phyloP scores from a whole-genome alignment of 2,113 vertebrate species.

The Proteles cristata region DNA sequence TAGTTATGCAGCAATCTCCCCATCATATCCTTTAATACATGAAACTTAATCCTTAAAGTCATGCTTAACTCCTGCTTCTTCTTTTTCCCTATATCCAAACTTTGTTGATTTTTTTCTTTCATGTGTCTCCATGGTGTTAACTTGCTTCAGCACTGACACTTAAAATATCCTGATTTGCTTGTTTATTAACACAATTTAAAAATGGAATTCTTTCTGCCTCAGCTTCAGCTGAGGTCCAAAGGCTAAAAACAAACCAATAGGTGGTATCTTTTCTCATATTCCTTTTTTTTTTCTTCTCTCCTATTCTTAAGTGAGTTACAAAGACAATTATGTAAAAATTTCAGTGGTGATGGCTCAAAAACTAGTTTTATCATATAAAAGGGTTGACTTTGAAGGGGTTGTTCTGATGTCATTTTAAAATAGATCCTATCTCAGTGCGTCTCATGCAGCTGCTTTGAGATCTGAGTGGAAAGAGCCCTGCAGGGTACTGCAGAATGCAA shows the following conservation, averaged over 20 bases:
- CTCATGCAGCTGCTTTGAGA: not conserved
- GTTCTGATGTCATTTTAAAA: not conserved
- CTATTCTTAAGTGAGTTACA: not conserved
- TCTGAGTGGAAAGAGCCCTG: not conserved
- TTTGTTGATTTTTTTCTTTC: not conserved
- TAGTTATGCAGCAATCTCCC: not conserved
- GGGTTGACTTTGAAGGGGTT: not conserved
- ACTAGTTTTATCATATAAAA: not conserved
- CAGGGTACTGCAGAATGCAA: not conserved
- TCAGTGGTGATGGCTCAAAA: not conserved
- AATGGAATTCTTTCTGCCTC: constrained; percentile 3
- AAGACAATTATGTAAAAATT: not conserved
- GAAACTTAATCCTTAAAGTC: not conserved
- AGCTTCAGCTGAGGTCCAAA: not conserved
- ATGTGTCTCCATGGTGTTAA: not conserved
- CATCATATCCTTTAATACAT: not conserved
- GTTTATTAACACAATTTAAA: constrained; percentile 45
- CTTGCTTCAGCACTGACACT: not conserved
- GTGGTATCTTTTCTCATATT: not conserved
- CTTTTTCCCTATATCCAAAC: not conserved
- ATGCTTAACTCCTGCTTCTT: not conserved
- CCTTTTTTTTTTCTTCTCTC: not conserved
- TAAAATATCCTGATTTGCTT: constrained; percentile 4
- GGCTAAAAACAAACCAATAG: not conserved
- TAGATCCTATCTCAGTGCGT: not conserved